A percentile compares a stretch with the other conserved stretches of the same genome.
Conservation (phyloP, 2,888 invertebrate genomes). For the Neocrepidodera transversa region DNA sequence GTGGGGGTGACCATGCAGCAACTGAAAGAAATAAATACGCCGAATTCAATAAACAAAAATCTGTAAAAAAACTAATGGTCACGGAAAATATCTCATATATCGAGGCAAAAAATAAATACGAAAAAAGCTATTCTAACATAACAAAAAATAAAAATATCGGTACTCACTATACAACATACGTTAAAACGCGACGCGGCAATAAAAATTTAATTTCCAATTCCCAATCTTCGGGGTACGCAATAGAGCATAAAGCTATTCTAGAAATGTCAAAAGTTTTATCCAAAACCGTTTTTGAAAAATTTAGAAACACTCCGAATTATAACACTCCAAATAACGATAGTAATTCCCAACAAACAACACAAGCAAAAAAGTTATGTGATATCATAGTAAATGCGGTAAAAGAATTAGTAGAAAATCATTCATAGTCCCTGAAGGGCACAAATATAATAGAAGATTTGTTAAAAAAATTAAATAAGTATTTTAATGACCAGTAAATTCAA, state of each 20-base stretch:
- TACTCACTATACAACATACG: neutral
- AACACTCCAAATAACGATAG: neutral
- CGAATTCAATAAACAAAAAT: too few relatives aligned
- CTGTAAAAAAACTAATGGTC: neutral
- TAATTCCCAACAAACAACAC: neutral
- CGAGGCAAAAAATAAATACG: constrained; percentile 7
- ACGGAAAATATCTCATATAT: constrained; percentile 6
- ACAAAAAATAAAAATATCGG: neutral
- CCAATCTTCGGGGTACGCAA: neutral
- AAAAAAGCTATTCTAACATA: neutral
- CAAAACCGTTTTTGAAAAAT: neutral
- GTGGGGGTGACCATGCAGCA: neutral
- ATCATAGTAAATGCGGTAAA: neutral
- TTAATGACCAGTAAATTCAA: neutral
- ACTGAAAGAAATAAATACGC: too few relatives aligned
- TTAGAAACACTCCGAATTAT: neutral
- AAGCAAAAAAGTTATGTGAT: neutral
- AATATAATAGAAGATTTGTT: neutral
- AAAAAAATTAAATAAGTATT: neutral
- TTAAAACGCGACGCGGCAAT: neutral
- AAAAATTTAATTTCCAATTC: neutral
- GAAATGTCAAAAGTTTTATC: neutral
- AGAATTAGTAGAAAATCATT: neutral
- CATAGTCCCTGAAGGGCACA: neutral
- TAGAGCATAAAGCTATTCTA: neutral